Percentiles rank a stretch among this genome's conserved stretches.
Conservation (phyloP, 2,797 vertebrate genomes). For the Streptopelia turtur region DNA sequence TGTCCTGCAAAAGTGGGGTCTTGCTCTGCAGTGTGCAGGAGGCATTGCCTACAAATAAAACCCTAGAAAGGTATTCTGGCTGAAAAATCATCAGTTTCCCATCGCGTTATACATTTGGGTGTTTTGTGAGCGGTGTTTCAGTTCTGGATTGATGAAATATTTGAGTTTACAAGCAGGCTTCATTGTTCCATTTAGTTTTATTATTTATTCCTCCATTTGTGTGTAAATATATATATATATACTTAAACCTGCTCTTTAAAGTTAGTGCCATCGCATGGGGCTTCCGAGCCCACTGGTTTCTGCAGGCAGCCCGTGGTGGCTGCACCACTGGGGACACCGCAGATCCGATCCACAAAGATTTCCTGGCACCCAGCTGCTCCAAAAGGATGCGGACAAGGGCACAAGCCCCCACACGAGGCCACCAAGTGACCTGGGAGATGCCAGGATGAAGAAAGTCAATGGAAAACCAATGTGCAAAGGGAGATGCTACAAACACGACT, state of each 20-base stretch:
- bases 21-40: neutral
- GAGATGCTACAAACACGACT: neutral
- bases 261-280: neutral
- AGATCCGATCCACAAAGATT: rapidly evolving
- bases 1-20: no score
- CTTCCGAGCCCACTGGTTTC: neutral
- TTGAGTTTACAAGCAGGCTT: neutral
- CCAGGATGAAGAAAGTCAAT: neutral
- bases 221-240: neutral
- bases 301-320: neutral
- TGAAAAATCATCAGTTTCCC: rapidly evolving
- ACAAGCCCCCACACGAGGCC: rapidly evolving
- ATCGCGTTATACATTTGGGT: neutral
- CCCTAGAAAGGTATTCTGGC: neutral
- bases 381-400: neutral
- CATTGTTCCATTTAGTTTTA: neutral
- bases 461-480: neutral
- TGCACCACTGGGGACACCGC: rapidly evolving
- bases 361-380: neutral
- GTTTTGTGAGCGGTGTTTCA: neutral
- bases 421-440: neutral
- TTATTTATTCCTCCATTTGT: neutral
- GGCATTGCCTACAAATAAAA: neutral
- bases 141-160: neutral
- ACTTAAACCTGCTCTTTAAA: neutral